phyloP scores from a whole-genome alignment of 2,113 vertebrate genomes.

The Hassar affinis region DNA sequence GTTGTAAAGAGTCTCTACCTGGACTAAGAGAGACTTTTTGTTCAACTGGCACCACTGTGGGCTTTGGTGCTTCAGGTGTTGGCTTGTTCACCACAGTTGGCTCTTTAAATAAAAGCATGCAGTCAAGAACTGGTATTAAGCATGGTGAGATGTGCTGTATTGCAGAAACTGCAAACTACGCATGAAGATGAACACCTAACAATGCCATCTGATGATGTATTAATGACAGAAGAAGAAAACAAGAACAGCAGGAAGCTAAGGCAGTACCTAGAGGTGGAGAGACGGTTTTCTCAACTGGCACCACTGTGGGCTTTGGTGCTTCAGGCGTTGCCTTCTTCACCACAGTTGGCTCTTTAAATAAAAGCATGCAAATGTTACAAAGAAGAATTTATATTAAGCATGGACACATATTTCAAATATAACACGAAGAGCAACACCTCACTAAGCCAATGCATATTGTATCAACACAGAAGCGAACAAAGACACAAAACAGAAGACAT shows the following conservation, averaged over 20 bases:
- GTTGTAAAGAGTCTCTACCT: not conserved
- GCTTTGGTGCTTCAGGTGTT: slow-evolving; percentile 22
- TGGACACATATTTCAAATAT: not conserved
- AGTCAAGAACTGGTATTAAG: not conserved
- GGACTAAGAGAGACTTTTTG: slow-evolving; percentile 4
- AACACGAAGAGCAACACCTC: not conserved
- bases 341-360: slow-evolving; percentile 54
- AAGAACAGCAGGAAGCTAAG: not conserved
- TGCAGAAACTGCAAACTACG: not conserved
- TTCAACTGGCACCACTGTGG: not conserved
- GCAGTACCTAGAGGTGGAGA: slow-evolving; percentile 59
- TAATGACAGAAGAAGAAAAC: not conserved
- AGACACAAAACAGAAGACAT: slow-evolving; percentile 5
- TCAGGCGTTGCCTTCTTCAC: slow-evolving; percentile 44
- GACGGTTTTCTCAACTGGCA: slow-evolving; percentile 56
- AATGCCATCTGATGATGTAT: not conserved
- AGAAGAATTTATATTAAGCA: not conserved
- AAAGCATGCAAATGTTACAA: slow-evolving; percentile 41
- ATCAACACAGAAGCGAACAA: not conserved
- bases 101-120: slow-evolving; percentile 50
- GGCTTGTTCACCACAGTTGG: slow-evolving; percentile 44
- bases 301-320: slow-evolving; percentile 36
- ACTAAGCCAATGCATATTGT: not conserved
- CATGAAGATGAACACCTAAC: not conserved
- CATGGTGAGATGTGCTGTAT: not conserved